Evolutionary conservation across 2,888 invertebrate species (phyloP), one percentile per base, ranked within the genome.

Genomic region (Chaetogeoica ovagalla): DNA sequence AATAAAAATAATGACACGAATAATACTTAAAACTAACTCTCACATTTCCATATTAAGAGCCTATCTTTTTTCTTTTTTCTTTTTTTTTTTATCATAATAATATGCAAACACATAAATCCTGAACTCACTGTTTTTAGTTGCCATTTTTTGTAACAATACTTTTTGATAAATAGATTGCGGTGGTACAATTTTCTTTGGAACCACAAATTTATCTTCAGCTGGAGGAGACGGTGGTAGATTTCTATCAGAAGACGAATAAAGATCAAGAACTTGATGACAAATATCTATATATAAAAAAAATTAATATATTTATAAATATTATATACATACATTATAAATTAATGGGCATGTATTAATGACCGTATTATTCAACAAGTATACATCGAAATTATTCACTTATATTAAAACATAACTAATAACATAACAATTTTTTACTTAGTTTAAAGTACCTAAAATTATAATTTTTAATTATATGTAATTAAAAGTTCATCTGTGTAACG

Each of bases 261-360:
- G 88, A 87, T 98, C 98, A 83, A 98, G 83, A 83, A 94, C 94
- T 89, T 94, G 97, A 88, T 98, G 98, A 85, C 98, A 98, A 83
- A 98, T 96, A 87, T 97, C 97, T 90, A 85, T 39, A 86, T 86
- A 76, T 82, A 17, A 68, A 9, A 30, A 21, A 30, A 30, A 30
- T 30, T n/a, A n/a, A n/a, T n/a, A n/a, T n/a, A n/a, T n/a, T 30
- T 30, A 30, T 30, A 30, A 2, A 30, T 30, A 30, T 30, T 43
- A 48, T 48, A 48, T 48, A 48, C 11, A 48, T 66, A 21, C 13
- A 21, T 21, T 21, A 15, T 66, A 43, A 3, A 43, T 7, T 2
- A 79, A 43, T 48, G 11, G 11, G 3, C 9, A 48, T 48, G 39
- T 48, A 7, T 43, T 43, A 9, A 43, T 48, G 15, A 48, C 48